Evolutionary conservation across 2,113 vertebrate species (phyloP), one percentile per base, ranked within the genome.

Genomic region (Strigops habroptila): DNA sequence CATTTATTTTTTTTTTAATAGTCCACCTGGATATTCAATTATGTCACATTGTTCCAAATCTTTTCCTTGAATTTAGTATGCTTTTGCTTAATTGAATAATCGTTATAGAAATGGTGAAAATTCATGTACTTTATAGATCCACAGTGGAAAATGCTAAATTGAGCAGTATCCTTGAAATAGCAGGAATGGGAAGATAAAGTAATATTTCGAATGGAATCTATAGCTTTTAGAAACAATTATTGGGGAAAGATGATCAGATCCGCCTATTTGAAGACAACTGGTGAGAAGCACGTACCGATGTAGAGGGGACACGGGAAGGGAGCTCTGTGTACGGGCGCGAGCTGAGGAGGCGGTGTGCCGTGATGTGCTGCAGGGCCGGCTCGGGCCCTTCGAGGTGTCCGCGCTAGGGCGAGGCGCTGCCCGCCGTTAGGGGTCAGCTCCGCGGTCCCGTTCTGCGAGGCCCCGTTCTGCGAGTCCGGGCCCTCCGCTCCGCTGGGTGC

Each of bases 171-270:
- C 24, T 60, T 24, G 62, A n/a, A 41, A 16, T 0, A 37, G n/a
- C 24, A n/a, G 65, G 65, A 30, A 49, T 49, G 67, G 18, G n/a
- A 25, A 15, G 48, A 44, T 28, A 35, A 1, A 4, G 21, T 25
- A 33, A 1, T 4, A 16, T 68, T 88, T 11, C 4, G 57, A 41
- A 6, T 5, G 37, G 41, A 12, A 5, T 28, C n/a, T 24, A 0
- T 17, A 27, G 46, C 23, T 39, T 31, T 57, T 11, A 7, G 8
- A 4, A 52, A 1, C 18, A 2, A 1, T 7, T 27, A 0, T 49
- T 33, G 4, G 63, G 63, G 55, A 53, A 53, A 53, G 52, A 1
- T 12, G 52, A 5, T 35, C 8, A 3, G n/a, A 5, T 16, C 62
- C 4, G 13, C 25, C 52, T 6, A 4, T 18, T 71, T 8, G 78